Evolutionary conservation across 2,113 vertebrate species (phyloP).

Genomic region (Dasyornis broadbenti): DNA sequence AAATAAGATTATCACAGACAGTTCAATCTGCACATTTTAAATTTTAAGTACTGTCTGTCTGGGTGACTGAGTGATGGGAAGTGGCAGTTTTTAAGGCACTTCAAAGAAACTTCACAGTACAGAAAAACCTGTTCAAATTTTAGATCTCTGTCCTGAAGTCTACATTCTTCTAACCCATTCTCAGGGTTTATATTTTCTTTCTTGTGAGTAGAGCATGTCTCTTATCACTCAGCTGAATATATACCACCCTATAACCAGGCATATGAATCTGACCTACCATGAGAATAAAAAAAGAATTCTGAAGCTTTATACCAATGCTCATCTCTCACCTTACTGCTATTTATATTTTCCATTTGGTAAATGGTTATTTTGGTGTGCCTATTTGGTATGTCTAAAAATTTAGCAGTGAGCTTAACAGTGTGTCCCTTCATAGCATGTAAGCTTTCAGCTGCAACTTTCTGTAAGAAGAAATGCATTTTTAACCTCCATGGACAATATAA

Average conservation of each 20-base stretch:
- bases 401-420: background rate
- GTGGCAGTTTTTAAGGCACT: background rate
- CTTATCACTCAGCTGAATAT: background rate
- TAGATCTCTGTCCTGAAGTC: background rate
- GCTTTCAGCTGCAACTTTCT: background rate
- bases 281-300: background rate
- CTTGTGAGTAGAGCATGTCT: background rate
- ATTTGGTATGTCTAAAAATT: background rate
- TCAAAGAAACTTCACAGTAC: background rate
- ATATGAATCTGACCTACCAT: background rate
- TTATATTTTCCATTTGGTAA: background rate
- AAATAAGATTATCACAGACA: slow-evolving; percentile 17
- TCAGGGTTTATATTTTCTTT: background rate
- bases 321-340: background rate
- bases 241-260: background rate
- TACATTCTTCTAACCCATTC: background rate
- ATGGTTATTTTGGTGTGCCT: background rate
- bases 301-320: background rate
- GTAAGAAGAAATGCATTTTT: background rate
- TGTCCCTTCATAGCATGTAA: background rate
- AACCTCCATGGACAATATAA: background rate
- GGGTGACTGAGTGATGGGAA: background rate
- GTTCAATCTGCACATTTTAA: background rate
- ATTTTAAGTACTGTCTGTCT: background rate
- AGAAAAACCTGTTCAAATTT: background rate